A percentile compares a stretch with the other conserved stretches of the same genome.
These are phyloP conservation scores for Temnothorax longispinosus DNA, from an alignment of 1,140 invertebrate genomes.

Conservation along the genomic window DNA sequence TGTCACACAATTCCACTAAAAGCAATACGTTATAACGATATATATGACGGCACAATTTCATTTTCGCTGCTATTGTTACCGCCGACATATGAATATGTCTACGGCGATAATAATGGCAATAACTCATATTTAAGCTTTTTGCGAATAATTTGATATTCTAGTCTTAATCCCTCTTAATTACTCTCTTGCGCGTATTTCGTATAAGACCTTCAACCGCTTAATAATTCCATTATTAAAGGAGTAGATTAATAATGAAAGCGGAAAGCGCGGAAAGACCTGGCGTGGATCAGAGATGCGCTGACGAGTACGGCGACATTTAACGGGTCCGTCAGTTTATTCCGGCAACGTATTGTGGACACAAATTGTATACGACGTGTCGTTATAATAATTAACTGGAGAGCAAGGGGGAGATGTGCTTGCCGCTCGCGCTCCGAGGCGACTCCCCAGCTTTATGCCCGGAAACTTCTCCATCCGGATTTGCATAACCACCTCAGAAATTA, in stretches of 20 bases:
- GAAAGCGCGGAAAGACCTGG: background rate
- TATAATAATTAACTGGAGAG: conserved; percentile 72
- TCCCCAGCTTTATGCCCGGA: conserved; percentile 70
- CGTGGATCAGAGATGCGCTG: conserved; percentile 12
- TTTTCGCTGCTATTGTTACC: background rate
- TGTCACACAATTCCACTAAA: background rate
- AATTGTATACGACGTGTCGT: conserved; percentile 58
- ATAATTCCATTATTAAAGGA: conserved; percentile 38
- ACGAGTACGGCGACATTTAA: background rate
- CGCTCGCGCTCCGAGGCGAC: conserved; percentile 58
- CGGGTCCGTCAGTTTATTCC: conserved; percentile 30
- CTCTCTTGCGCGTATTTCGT: background rate
- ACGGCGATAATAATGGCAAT: background rate
- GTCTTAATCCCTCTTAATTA: conserved; percentile 16
- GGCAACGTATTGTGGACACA: conserved; percentile 25
- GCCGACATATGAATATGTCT: background rate
- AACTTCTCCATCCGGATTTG: conserved; percentile 75
- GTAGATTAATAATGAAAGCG: conserved; percentile 34
- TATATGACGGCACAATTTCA: background rate
- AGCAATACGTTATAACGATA: background rate
- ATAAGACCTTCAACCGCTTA: conserved; percentile 1
- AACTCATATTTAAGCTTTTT: background rate
- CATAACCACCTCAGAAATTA: conserved; percentile 80
- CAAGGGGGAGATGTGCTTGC: conserved; percentile 65
- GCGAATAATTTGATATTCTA: conserved; percentile 18